Percentiles rank a stretch among this genome's conserved stretches.
phyloP scores from a whole-genome alignment of 2,888 invertebrate species.

The Caenorhabditis afra region DNA sequence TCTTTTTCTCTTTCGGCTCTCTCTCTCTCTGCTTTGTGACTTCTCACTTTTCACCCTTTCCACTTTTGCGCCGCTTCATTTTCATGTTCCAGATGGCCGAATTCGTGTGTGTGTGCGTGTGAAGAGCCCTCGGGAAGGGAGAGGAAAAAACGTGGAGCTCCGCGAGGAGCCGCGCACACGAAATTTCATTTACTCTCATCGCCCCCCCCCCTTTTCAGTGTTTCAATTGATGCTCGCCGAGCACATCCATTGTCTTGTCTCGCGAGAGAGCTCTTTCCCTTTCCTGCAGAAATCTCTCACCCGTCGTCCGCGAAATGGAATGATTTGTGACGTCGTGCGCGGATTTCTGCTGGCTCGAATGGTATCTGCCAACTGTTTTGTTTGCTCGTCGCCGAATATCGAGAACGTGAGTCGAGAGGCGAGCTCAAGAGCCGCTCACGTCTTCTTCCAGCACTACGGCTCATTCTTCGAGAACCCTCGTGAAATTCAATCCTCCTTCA shows the following conservation, averaged over 20 bases:
- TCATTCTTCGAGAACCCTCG: conserved; percentile 65
- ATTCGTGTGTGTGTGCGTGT: conserved; percentile 18
- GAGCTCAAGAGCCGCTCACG: too few species aligned
- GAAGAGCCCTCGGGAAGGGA: not conserved
- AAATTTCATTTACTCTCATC: conserved; percentile 43
- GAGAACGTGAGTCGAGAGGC: conserved; percentile 57
- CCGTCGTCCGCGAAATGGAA: too few species aligned
- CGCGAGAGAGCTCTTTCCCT: conserved; percentile 13
- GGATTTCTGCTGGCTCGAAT: conserved; percentile 30
- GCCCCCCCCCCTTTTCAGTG: not conserved
- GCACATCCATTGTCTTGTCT: conserved; percentile 7
- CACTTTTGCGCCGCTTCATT: conserved; percentile 2
- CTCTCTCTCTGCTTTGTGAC: conserved; percentile 4
- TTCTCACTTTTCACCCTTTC: too few species aligned
- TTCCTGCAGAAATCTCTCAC: not conserved
- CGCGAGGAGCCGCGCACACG: conserved; percentile 9
- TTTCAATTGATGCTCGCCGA: too few species aligned
- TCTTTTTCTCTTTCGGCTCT: conserved; percentile 14
- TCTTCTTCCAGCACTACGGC: conserved; percentile 61
- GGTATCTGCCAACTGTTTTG: conserved; percentile 55
- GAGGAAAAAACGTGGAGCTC: conserved; percentile 14
- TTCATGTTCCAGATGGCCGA: conserved; percentile 53
- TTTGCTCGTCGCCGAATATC: conserved; percentile 62
- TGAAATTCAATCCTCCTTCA: conserved; percentile 60
- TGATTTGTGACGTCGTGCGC: conserved; percentile 27